Conservation (phyloP, 2,888 invertebrate genomes). For the Cactoblastis cactorum region DNA sequence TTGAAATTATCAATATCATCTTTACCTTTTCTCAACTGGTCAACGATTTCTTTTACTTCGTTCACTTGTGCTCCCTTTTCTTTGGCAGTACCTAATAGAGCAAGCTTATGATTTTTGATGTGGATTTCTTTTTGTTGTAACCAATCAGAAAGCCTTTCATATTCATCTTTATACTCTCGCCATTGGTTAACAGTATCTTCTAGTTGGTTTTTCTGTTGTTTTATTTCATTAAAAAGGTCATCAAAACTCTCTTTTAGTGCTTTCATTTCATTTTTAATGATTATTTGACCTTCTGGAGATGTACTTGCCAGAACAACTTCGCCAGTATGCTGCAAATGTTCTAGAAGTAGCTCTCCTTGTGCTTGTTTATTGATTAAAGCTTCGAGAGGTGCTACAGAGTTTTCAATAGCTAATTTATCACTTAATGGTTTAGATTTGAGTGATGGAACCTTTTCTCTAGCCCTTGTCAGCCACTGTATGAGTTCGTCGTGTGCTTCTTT, state of each 20-base stretch:
- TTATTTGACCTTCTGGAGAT: constrained; percentile 87
- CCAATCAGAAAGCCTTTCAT: constrained; percentile 94
- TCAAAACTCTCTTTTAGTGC: constrained; percentile 92
- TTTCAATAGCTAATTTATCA: constrained; percentile 93
- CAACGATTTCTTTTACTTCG: constrained; percentile 88
- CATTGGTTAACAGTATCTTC: constrained; percentile 90
- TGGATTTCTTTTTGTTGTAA: constrained; percentile 94
- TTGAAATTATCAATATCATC: constrained; percentile 91
- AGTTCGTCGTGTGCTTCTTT: constrained; percentile 95
- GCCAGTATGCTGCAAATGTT: constrained; percentile 92
- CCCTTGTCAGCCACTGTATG: constrained; percentile 91
- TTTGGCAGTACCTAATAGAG: constrained; percentile 86
- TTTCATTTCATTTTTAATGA: constrained; percentile 91
- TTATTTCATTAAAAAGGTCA: constrained; percentile 90
- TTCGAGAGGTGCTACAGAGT: constrained; percentile 92
- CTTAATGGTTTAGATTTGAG: constrained; percentile 90
- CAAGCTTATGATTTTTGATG: constrained; percentile 93
- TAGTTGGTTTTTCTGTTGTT: constrained; percentile 89
- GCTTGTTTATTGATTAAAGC: constrained; percentile 92
- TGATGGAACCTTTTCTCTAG: constrained; percentile 93
- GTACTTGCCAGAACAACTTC: constrained; percentile 92
- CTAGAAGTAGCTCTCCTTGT: constrained; percentile 92
- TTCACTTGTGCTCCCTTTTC: constrained; percentile 92
- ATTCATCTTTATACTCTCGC: constrained; percentile 95
- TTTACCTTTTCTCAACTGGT: constrained; percentile 87